Base-by-base conservation (phyloP, 2,888 invertebrate genomes). In the Pantelozetes paolii region DNA sequence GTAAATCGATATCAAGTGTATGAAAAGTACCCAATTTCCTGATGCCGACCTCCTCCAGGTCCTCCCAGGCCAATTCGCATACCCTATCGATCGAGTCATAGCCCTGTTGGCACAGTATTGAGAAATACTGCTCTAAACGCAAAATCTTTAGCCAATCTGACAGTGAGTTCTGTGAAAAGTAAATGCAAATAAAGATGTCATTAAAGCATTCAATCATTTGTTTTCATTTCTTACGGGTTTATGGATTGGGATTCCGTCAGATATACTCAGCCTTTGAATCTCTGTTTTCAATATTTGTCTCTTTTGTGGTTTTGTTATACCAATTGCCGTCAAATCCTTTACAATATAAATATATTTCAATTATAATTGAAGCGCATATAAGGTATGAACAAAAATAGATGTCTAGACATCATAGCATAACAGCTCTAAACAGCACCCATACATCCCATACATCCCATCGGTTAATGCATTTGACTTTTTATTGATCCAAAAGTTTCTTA, bases 21-120 rank as follows among this genome's bases (percentile, higher is more conserved):
- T n/a, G 18, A 59, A 18, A 59, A 45, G 45, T 79, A 84, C 84
- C 84, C 73, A 86, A 80, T 78, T 83, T 83, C 75, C 82, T 83
- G 57, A 86, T 84, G 57, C 86, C 86, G 83, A 98, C 94, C 82
- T 99, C 98, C 85, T 99, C 98, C 81, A 99, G 87, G 85, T 99
- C 99, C 82, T 99, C 99, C 96, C 97, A 98, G 75, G 94, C 93
- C 73, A 99, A 88, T 81, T 95, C 93, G 42, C 93, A 92, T 73
- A 97, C 92, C 83, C 94, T 91, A 80, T 94, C 92, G 57, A 99
- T 92, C 9, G 92, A 91, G 80, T 90, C 89, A 84, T 96, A 98
- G 72, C 94, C 94, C 84, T 98, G 97, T 78, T 90, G 90, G 77
- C 91, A 88, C 76, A 99, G 86, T 57, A 92, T 91, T 26, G 90